Conservation (phyloP, 2,888 invertebrate genomes). For the Mythimna vitellina region DNA sequence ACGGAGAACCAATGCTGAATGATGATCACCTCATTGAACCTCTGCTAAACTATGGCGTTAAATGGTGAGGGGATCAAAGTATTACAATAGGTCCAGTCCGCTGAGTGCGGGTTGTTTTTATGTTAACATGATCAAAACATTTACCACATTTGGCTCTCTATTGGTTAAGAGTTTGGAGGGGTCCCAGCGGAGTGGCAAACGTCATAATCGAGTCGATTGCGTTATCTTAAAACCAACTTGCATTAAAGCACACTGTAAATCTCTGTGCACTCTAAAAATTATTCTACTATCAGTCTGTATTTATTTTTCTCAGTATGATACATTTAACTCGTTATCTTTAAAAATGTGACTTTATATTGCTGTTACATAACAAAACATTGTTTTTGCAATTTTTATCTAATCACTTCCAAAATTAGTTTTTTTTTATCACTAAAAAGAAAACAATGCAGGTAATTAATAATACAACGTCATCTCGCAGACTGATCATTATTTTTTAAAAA, state of each 20-base stretch:
- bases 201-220: too few species aligned
- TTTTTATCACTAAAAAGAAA: slow-evolving; percentile 13
- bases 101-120: too few species aligned
- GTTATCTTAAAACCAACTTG: too few species aligned
- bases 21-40: slow-evolving; percentile 96
- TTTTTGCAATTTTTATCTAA: slow-evolving; percentile 9
- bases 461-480: background rate
- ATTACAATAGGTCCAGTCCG: background rate
- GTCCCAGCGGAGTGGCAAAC: too few species aligned
- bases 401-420: slow-evolving; percentile 8
- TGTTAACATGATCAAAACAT: too few species aligned
- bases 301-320: background rate
- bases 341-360: background rate
- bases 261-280: too few species aligned
- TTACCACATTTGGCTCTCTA: too few species aligned
- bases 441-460: background rate
- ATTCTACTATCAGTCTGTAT: background rate
- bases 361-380: background rate
- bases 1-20: slow-evolving; percentile 95
- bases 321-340: background rate
- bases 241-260: too few species aligned
- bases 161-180: too few species aligned
- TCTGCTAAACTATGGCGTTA: slow-evolving; percentile 96
- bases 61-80: slow-evolving; percentile 93
- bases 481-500: background rate